Percentiles rank a stretch among this genome's conserved stretches.
Conservation (phyloP, 2,888 invertebrate genomes). For the Drosophila kuntzei region DNA sequence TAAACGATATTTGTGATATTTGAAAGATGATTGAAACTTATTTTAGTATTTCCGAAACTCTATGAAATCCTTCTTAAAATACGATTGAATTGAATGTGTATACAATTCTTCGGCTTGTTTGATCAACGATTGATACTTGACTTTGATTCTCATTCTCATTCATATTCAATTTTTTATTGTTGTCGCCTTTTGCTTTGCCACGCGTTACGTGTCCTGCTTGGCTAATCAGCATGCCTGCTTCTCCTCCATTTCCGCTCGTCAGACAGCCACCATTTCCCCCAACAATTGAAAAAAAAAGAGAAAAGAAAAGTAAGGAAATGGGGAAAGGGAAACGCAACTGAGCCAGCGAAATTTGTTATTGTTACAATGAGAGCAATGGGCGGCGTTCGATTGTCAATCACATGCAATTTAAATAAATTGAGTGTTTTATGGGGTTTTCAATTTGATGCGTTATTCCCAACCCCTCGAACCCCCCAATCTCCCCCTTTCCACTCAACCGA, state of each 20-base stretch:
- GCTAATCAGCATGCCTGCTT: constrained; percentile 61
- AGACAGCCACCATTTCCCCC: not conserved
- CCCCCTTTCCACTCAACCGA: not conserved
- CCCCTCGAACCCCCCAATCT: not conserved
- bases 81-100: constrained; percentile 16
- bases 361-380: constrained; percentile 43
- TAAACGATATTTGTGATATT: no score
- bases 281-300: constrained; percentile 2
- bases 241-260: not conserved
- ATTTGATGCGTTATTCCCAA: constrained; percentile 58
- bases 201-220: constrained; percentile 75
- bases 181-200: constrained; percentile 65
- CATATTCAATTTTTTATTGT: constrained; percentile 77
- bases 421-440: constrained; percentile 82
- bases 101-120: constrained; percentile 4
- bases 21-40: no score
- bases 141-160: constrained; percentile 52
- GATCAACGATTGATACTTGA: constrained; percentile 16
- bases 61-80: no score
- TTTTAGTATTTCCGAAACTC: no score
- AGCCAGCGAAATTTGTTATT: constrained; percentile 58
- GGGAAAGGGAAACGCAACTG: constrained; percentile 25
- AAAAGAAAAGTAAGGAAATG: constrained; percentile 10
- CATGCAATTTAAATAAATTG: constrained; percentile 81
- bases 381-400: constrained; percentile 75